phyloP scores from a whole-genome alignment of 2,113 vertebrate genomes.

The Caranx melampygus region DNA sequence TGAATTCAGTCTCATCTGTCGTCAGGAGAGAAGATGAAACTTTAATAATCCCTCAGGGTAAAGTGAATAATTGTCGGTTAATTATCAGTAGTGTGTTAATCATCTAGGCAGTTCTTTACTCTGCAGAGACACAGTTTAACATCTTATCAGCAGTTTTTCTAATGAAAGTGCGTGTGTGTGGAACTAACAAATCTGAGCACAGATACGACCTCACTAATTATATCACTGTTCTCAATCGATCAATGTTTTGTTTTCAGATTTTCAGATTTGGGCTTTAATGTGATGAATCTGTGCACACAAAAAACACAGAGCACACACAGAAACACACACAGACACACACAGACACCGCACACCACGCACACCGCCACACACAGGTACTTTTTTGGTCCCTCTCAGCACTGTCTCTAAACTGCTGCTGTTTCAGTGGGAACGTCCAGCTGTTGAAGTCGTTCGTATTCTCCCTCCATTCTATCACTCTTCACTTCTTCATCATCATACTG shows the following conservation, averaged over 20 bases:
- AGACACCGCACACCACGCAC: too few species aligned
- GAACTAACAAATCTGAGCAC: neutral
- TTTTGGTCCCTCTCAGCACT: too few species aligned
- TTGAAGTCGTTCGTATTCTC: conserved; percentile 46
- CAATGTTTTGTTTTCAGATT: neutral
- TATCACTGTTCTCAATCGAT: too few species aligned
- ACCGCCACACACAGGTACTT: too few species aligned
- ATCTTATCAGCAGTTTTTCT: conserved; percentile 31
- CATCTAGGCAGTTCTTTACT: conserved; percentile 19
- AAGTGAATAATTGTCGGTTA: conserved; percentile 56
- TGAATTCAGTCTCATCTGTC: conserved; percentile 4
- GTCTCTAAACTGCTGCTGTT: conserved; percentile 1
- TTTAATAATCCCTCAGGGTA: conserved; percentile 52
- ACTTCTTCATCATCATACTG: conserved; percentile 32
- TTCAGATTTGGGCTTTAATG: neutral
- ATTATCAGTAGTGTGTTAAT: conserved; percentile 39
- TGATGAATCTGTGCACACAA: too few species aligned
- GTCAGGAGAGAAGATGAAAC: conserved; percentile 47
- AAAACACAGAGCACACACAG: too few species aligned
- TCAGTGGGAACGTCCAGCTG: conserved; percentile 57
- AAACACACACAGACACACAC: too few species aligned
- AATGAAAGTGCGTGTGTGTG: conserved; percentile 13
- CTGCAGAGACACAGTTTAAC: conserved; percentile 18
- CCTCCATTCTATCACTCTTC: conserved; percentile 19
- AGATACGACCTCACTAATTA: too few species aligned